Evolutionary conservation across 1,140 invertebrate species (phyloP).

Genomic region (Caerostris extrusa): DNA sequence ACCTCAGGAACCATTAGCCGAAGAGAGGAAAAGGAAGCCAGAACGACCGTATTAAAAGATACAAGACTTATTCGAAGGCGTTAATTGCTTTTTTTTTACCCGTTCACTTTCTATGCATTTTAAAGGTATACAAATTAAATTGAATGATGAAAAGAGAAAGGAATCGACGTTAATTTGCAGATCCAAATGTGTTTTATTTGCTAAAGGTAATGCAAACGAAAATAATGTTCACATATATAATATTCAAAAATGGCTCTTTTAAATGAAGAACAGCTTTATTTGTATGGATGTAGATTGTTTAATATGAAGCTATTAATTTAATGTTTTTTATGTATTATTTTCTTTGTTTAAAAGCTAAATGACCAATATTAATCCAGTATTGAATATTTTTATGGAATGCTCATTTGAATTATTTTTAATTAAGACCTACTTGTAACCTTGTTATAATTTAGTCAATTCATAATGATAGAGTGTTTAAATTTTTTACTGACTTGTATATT

Average conservation of each 20-base stretch:
- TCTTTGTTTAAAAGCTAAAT: too few relatives aligned
- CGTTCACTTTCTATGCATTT: slow-evolving; percentile 5
- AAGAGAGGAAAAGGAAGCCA: background rate
- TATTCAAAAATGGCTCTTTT: background rate
- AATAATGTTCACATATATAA: background rate
- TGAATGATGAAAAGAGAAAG: slow-evolving; percentile 1
- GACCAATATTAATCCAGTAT: too few relatives aligned
- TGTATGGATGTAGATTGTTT: too few relatives aligned
- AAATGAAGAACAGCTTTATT: background rate
- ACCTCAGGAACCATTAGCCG: slow-evolving; percentile 32
- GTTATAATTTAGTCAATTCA: too few relatives aligned
- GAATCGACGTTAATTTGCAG: background rate
- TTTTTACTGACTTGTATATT: too few relatives aligned
- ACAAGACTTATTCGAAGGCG: slow-evolving; percentile 38
- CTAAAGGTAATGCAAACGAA: background rate
- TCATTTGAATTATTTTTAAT: too few relatives aligned
- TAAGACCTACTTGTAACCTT: too few relatives aligned
- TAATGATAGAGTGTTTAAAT: too few relatives aligned
- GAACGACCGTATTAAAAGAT: slow-evolving; percentile 18
- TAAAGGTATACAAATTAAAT: slow-evolving; percentile 15
- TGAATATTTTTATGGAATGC: too few relatives aligned
- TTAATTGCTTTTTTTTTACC: slow-evolving; percentile 41
- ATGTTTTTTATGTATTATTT: too few relatives aligned
- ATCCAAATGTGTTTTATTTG: background rate
- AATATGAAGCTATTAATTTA: too few relatives aligned